Percentiles rank a stretch among this genome's conserved stretches.
Conservation (phyloP, 64 coral and sea anemone genomes). For the Hydrozoanthus tunicans region DNA sequence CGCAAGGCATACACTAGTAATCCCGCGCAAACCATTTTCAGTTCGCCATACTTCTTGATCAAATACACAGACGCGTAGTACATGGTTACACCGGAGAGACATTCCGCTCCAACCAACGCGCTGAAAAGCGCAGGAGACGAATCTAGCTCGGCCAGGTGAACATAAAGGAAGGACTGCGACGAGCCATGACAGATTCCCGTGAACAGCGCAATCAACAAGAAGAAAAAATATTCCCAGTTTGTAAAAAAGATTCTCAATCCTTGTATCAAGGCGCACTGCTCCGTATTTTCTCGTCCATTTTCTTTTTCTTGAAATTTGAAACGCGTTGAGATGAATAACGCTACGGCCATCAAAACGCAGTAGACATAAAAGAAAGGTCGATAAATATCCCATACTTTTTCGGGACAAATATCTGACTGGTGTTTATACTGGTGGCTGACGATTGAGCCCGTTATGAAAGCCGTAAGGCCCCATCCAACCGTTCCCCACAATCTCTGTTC, state of each 20-base stretch:
- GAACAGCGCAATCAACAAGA: conserved; percentile 72
- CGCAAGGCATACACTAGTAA: conserved; percentile 66
- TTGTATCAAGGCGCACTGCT: conserved; percentile 64
- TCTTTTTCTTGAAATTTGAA: conserved; percentile 72
- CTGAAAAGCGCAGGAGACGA: conserved; percentile 83
- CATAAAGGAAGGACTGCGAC: conserved; percentile 68
- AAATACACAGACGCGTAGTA: conserved; percentile 80
- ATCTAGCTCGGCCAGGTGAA: conserved; percentile 82
- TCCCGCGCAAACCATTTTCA: conserved; percentile 72
- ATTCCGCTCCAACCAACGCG: conserved; percentile 70
- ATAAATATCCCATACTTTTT: conserved; percentile 85
- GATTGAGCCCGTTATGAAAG: conserved; percentile 84
- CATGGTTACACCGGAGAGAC: conserved; percentile 72
- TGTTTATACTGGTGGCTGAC: conserved; percentile 73
- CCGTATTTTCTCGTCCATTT: conserved; percentile 47
- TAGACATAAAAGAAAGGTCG: conserved; percentile 96
- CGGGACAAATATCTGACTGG: conserved; percentile 86
- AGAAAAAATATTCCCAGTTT: conserved; percentile 76
- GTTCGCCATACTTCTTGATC: conserved; percentile 69
- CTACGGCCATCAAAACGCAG: conserved; percentile 72
- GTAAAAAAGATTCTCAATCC: conserved; percentile 66
- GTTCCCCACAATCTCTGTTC: conserved; percentile 82
- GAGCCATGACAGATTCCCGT: conserved; percentile 68
- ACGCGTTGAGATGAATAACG: conserved; percentile 74
- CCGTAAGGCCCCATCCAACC: conserved; percentile 81